phyloP scores from a whole-genome alignment of 2,113 vertebrate species.

The Urocitellus parryii region DNA sequence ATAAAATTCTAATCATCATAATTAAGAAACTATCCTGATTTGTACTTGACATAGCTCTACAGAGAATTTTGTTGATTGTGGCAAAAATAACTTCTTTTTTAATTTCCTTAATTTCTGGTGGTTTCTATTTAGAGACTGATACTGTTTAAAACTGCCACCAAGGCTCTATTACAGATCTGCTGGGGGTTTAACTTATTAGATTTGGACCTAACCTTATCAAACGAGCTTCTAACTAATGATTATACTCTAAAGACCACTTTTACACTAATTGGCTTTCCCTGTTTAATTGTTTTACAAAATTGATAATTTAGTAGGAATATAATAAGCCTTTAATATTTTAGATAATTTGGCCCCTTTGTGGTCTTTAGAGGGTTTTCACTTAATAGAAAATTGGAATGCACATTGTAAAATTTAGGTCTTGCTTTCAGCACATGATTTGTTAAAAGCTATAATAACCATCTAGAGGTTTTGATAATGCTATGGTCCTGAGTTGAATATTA shows the following conservation, averaged over 20 bases:
- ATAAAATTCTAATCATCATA: slow-evolving; percentile 79
- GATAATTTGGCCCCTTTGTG: slow-evolving; percentile 83
- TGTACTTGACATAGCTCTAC: slow-evolving; percentile 75
- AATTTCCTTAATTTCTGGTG: slow-evolving; percentile 82
- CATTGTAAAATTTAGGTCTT: slow-evolving; percentile 85
- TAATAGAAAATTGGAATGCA: slow-evolving; percentile 81
- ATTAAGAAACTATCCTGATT: slow-evolving; percentile 80
- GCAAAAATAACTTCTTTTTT: slow-evolving; percentile 78
- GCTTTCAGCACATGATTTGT: slow-evolving; percentile 78
- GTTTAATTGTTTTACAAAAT: slow-evolving; percentile 83
- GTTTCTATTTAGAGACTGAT: slow-evolving; percentile 78
- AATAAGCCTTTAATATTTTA: slow-evolving; percentile 81
- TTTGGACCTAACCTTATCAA: slow-evolving; percentile 82
- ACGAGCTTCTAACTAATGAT: slow-evolving; percentile 84
- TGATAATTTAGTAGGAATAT: slow-evolving; percentile 85
- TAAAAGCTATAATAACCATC: slow-evolving; percentile 63
- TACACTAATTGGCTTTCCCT: slow-evolving; percentile 84
- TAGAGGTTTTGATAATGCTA: slow-evolving; percentile 31
- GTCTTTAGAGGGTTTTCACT: slow-evolving; percentile 83
- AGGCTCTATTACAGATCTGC: slow-evolving; percentile 77
- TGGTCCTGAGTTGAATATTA: neutral
- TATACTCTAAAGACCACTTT: slow-evolving; percentile 83
- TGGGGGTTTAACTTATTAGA: slow-evolving; percentile 82
- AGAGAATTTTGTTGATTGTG: slow-evolving; percentile 80
- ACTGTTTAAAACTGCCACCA: slow-evolving; percentile 67